Evolutionary conservation across 2,797 vertebrate species (phyloP).

Genomic region (Myripristis murdjan): DNA sequence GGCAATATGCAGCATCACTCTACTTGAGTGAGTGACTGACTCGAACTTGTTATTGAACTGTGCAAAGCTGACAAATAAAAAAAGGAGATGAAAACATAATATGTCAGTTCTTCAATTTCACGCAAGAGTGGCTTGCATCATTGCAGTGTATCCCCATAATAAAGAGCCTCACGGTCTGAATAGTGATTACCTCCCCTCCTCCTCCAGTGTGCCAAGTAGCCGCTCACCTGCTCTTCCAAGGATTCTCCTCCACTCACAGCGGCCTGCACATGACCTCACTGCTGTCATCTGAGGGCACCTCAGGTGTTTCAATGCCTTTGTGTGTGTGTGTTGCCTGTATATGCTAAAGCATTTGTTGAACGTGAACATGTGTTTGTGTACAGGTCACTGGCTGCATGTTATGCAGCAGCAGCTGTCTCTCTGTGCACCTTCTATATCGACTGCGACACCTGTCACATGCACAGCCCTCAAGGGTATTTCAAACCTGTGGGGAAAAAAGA

Average conservation of each 20-base stretch:
- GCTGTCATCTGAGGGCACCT: conserved; percentile 44
- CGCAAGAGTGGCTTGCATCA: conserved; percentile 82
- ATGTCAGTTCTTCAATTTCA: conserved; percentile 89
- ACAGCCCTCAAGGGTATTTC: conserved; percentile 57
- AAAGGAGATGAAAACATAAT: conserved; percentile 80
- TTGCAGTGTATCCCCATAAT: conserved; percentile 82
- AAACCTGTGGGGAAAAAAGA: conserved; percentile 45
- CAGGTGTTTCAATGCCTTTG: not conserved
- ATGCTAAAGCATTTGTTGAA: conserved; percentile 17
- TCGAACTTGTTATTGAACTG: conserved; percentile 77
- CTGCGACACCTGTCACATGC: conserved; percentile 64
- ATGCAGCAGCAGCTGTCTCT: conserved; percentile 51
- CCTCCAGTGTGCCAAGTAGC: conserved; percentile 42
- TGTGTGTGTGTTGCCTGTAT: conserved; percentile 20
- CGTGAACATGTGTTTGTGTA: conserved; percentile 11
- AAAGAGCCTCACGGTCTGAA: conserved; percentile 81
- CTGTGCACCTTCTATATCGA: conserved; percentile 42
- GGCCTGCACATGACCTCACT: conserved; percentile 49
- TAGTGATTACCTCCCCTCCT: conserved; percentile 76
- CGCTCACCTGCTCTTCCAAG: conserved; percentile 43
- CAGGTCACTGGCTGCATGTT: conserved; percentile 29
- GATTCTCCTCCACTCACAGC: conserved; percentile 38
- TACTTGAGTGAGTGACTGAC: conserved; percentile 69
- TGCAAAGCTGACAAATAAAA: conserved; percentile 78
- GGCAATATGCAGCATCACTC: conserved; percentile 54